Percentiles rank a stretch among this genome's conserved stretches.
Conservation (phyloP, 2,888 invertebrate species). For the Micoletzkya japonica region DNA sequence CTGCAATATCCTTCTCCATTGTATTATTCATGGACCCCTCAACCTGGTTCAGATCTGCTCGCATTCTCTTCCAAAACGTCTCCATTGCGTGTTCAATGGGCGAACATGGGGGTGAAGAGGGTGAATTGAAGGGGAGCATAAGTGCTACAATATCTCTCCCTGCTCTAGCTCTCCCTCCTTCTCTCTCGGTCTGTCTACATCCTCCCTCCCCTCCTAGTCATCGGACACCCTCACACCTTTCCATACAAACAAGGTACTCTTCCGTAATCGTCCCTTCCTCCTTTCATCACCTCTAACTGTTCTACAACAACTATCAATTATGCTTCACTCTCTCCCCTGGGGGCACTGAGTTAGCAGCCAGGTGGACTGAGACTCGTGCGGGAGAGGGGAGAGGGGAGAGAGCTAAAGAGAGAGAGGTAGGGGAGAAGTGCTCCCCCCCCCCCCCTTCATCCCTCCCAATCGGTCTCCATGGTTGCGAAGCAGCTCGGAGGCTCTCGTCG, state of each 20-base stretch:
- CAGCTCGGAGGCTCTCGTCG: too few relatives aligned
- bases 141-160: too few relatives aligned
- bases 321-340: not conserved
- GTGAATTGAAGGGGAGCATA: too few relatives aligned
- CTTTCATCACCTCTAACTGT: slow-evolving; percentile 1
- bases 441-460: slow-evolving; percentile 15
- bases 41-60: too few relatives aligned
- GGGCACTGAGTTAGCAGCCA: slow-evolving; percentile 16
- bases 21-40: too few relatives aligned
- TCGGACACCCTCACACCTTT: not conserved
- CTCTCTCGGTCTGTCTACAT: slow-evolving; percentile 17
- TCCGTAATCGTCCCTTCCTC: slow-evolving; percentile 2
- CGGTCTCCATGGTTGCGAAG: slow-evolving; percentile 30
- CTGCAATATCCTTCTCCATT: too few relatives aligned
- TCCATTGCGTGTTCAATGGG: too few relatives aligned
- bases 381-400: not conserved
- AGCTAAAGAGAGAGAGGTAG: not conserved
- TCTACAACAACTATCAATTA: slow-evolving; percentile 7
- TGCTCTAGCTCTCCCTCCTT: slow-evolving; percentile 4
- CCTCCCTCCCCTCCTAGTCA: slow-evolving; percentile 1
- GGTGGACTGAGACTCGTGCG: slow-evolving; percentile 13
- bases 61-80: too few relatives aligned
- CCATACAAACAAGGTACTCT: not conserved
- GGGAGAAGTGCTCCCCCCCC: not conserved
- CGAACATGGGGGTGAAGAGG: too few relatives aligned